Percentiles rank a stretch among this genome's conserved stretches.
Conservation (phyloP, 2,797 vertebrate genomes). For the Alcedo atthis region DNA sequence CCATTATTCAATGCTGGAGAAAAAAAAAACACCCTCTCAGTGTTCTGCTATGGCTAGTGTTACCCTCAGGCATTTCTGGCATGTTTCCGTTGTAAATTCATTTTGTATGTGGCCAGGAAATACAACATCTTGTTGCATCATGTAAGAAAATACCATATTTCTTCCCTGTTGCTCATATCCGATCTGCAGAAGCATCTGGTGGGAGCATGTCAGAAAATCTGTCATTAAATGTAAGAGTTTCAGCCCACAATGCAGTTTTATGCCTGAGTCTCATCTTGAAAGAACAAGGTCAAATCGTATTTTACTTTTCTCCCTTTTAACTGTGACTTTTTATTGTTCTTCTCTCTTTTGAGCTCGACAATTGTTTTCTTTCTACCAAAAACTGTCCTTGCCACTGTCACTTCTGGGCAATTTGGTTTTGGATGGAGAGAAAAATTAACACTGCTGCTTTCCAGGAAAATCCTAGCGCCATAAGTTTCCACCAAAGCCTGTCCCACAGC, state of each 20-base stretch:
- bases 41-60: conserved; percentile 68
- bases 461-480: not conserved
- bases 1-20: conserved; percentile 31
- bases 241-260: not conserved
- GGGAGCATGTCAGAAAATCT: conserved; percentile 64
- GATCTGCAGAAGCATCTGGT: conserved; percentile 68
- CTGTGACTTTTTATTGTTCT: not conserved
- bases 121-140: conserved; percentile 79
- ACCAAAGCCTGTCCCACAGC: not conserved
- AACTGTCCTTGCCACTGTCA: not conserved
- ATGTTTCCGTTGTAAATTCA: conserved; percentile 75
- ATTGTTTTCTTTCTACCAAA: conserved; percentile 7
- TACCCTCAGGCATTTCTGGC: conserved; percentile 72
- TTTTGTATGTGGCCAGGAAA: conserved; percentile 77
- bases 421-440: conserved; percentile 23
- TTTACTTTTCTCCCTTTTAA: not conserved
- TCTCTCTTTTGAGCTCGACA: not conserved
- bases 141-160: conserved; percentile 72
- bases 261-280: not conserved
- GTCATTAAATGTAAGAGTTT: conserved; percentile 43
- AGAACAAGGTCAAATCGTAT: not conserved
- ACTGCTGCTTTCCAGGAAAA: conserved; percentile 22
- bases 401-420: conserved; percentile 13
- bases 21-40: not conserved
- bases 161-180: conserved; percentile 71